Evolutionary conservation across 1,140 invertebrate genomes (phyloP).

Genomic region (Samia ricini): DNA sequence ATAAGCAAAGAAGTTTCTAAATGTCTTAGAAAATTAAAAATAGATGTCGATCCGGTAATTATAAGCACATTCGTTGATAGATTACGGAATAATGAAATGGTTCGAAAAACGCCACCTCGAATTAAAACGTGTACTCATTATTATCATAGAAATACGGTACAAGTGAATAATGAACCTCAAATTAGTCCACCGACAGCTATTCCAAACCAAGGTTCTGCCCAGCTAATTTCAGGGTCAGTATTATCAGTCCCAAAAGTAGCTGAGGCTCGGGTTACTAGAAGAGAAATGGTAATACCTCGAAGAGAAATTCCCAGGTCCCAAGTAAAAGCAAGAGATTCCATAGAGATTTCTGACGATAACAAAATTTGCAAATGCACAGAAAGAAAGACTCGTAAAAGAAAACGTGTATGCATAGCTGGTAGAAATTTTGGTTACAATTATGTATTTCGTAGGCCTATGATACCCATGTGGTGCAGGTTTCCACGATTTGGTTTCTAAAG

Average conservation of each 20-base stretch:
- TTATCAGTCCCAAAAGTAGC: background rate
- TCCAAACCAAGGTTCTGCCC: background rate
- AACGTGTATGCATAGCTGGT: background rate
- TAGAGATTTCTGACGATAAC: background rate
- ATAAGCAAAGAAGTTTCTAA: constrained; percentile 38
- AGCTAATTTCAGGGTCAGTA: background rate
- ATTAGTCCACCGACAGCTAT: background rate
- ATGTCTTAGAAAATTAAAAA: constrained; percentile 29
- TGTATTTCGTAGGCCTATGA: background rate
- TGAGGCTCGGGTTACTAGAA: background rate
- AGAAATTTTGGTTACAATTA: background rate
- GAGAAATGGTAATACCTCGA: background rate
- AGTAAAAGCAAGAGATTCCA: background rate
- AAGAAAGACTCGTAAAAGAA: background rate
- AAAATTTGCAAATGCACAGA: background rate
- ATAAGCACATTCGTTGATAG: constrained; percentile 30
- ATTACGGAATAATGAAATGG: constrained; percentile 30
- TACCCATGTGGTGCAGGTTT: background rate
- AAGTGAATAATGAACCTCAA: background rate
- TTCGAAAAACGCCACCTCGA: constrained; percentile 17
- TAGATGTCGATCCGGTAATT: constrained; percentile 18
- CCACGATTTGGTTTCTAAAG: background rate
- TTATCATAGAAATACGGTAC: background rate
- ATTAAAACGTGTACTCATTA: background rate
- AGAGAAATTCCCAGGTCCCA: background rate